Evolutionary conservation across 2,888 invertebrate species (phyloP).

Genomic region (Pinctada fucata): DNA sequence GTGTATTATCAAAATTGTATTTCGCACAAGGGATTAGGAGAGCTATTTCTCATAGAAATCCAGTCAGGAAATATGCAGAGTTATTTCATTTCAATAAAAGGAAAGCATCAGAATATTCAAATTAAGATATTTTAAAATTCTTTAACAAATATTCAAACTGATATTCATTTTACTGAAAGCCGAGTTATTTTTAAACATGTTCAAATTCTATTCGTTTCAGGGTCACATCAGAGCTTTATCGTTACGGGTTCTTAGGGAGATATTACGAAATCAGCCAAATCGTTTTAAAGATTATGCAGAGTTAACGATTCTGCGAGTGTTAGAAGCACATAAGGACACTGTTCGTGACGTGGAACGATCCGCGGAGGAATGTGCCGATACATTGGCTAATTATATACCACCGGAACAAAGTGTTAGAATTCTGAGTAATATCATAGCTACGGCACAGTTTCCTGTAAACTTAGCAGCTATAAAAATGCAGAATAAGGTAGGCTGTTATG

Average conservation of each 20-base stretch:
- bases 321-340: conserved; percentile 87
- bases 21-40: too few species aligned
- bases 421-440: conserved; percentile 88
- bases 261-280: conserved; percentile 86
- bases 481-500: conserved; percentile 63
- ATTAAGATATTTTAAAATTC: too few species aligned
- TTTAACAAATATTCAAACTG: too few species aligned
- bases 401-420: conserved; percentile 87
- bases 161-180: too few species aligned
- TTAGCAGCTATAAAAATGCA: conserved; percentile 93
- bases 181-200: too few species aligned
- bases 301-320: conserved; percentile 90
- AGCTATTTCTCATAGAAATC: too few species aligned
- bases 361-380: conserved; percentile 89
- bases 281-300: conserved; percentile 94
- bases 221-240: conserved; percentile 81
- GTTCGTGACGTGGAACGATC: conserved; percentile 84
- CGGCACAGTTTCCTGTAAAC: conserved; percentile 90
- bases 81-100: too few species aligned
- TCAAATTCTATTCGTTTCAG: conserved; percentile 52
- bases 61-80: too few species aligned
- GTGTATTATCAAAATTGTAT: too few species aligned
- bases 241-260: conserved; percentile 89
- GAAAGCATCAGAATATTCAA: too few species aligned
- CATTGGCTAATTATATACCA: conserved; percentile 88